Base-by-base conservation (phyloP, 1,140 invertebrate species). In the Bombus consobrinus region DNA sequence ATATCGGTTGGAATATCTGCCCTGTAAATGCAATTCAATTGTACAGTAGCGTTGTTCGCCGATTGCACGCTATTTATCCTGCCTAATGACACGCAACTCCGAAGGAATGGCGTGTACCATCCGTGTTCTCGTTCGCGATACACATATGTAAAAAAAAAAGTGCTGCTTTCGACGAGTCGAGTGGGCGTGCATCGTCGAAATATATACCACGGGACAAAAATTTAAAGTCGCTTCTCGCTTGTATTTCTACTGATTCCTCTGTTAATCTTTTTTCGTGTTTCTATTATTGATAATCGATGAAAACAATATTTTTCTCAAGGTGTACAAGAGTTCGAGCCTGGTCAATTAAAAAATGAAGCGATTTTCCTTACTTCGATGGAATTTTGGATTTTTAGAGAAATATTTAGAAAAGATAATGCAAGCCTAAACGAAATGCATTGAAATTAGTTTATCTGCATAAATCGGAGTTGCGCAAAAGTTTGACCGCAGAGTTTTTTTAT, bases 1-100 rank as follows among this genome's bases (percentile, higher is more conserved):
- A 59, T 53, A 66, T 41, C 75, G 57, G 25, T 15, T 22, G 43
- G 72, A 74, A 62, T 41, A 62, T 32, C 76, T 32, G 32, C 18
- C 76, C 32, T 41, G 59, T 64, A 75, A 75, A 75, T 75, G 59
- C 34, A 18, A 77, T 77, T 77, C 59, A 77, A 62, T 77, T 62
- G 75, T 39, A 64, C 57, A 13, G 13, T n/a, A 57, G 37, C 34
- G 37, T 62, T 62, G 57, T 15, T 41, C 59, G n/a, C 28, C 57
- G 75, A 77, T 77, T 41, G 57, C 75, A 6, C 34, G 57, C 43
- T 64, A 59, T 62, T 64, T 77, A 41, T 41, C 53, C 75, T 18
- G 8, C 34, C 13, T 37, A 77, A 77, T 62, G 75, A n/a, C 75
- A 59, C 53, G n/a, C 57, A n/a, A 62, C 75, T 62, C 5, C 22